Percentiles rank a stretch among this genome's conserved stretches.
Evolutionary conservation across 2,888 invertebrate genomes (phyloP).

Genomic region (Stramonita haemastoma): DNA sequence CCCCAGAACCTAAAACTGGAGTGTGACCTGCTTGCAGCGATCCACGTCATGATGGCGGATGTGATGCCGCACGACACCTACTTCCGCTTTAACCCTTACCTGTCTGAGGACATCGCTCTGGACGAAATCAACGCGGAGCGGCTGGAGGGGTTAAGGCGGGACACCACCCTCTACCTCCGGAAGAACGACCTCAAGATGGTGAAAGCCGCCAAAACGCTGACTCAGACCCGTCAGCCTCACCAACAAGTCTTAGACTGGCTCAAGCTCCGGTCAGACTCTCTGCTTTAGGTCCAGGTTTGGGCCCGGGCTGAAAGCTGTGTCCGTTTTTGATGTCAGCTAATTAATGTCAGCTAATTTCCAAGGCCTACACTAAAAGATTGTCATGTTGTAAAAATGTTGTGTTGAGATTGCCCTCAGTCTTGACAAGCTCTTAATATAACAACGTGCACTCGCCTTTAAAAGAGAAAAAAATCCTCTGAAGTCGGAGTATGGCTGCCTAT

Average conservation of each 20-base stretch:
- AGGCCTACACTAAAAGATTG: too few species aligned
- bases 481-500: too few species aligned
- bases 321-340: too few species aligned
- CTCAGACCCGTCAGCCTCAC: constrained; percentile 54
- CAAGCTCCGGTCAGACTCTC: constrained; percentile 20
- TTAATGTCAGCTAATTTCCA: too few species aligned
- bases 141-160: constrained; percentile 84
- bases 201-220: constrained; percentile 66
- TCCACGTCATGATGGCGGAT: constrained; percentile 78
- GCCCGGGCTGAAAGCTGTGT: too few species aligned
- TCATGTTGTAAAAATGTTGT: too few species aligned
- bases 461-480: too few species aligned
- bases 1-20: too few species aligned
- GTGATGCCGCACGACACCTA: constrained; percentile 83
- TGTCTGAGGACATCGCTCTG: constrained; percentile 88
- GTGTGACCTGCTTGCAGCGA: constrained; percentile 81
- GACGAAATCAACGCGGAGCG: constrained; percentile 88
- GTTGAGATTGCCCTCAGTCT: too few species aligned
- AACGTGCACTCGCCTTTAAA: too few species aligned
- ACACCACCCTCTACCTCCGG: constrained; percentile 88
- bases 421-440: too few species aligned
- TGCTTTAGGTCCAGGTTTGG: neutral
- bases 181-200: constrained; percentile 86
- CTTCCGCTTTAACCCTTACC: constrained; percentile 92
- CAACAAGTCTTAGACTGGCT: constrained; percentile 59